Evolutionary conservation across 1,140 invertebrate genomes (phyloP).

Genomic region (Pinna nobilis): DNA sequence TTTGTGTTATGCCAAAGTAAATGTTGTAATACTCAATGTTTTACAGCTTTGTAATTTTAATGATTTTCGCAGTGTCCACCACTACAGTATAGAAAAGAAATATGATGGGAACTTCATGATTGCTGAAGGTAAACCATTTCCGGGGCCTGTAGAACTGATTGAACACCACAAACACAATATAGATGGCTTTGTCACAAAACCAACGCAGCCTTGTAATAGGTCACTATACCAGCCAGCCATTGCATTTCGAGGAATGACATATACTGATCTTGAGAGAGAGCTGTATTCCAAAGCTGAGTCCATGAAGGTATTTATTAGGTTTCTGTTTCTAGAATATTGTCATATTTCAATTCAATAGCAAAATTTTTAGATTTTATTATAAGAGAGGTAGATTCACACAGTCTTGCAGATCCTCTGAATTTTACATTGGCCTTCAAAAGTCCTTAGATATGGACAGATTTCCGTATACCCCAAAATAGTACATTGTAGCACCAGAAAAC

Average conservation of each 20-base stretch:
- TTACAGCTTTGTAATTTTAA: not conserved
- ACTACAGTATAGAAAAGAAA: slow-evolving; percentile 73
- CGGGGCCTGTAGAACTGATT: slow-evolving; percentile 72
- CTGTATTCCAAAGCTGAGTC: slow-evolving; percentile 68
- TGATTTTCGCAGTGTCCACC: slow-evolving; percentile 64
- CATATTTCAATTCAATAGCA: not conserved
- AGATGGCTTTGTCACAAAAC: slow-evolving; percentile 71
- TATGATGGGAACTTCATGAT: slow-evolving; percentile 71
- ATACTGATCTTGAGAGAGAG: slow-evolving; percentile 71
- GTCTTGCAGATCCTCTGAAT: no score
- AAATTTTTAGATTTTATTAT: no score
- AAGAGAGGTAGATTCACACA: no score
- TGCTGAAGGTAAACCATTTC: slow-evolving; percentile 66
- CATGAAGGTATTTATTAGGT: slow-evolving; percentile 43
- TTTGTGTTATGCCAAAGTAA: no score
- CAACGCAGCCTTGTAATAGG: slow-evolving; percentile 69
- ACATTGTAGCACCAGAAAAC: no score
- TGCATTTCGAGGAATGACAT: slow-evolving; percentile 75
- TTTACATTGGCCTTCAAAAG: no score
- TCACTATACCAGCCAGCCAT: slow-evolving; percentile 68
- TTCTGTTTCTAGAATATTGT: not conserved
- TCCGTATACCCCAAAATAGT: no score
- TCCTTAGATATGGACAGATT: no score
- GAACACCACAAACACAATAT: slow-evolving; percentile 61
- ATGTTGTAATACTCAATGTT: no score